These are phyloP conservation scores for Ectobius pallidus DNA, from an alignment of 2,888 invertebrate genomes.

Conservation along the genomic window DNA sequence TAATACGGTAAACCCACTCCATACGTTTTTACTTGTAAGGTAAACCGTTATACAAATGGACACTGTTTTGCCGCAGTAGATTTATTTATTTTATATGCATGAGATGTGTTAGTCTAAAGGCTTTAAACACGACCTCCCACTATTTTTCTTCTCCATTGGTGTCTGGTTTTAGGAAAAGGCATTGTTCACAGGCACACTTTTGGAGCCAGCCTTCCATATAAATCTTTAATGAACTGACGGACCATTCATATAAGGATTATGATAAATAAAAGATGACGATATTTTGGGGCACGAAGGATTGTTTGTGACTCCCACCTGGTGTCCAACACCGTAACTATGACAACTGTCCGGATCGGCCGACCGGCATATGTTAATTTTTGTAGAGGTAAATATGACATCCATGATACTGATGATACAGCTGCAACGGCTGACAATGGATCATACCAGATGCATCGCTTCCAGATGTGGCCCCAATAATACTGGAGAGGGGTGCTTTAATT, in stretches of 20 bases:
- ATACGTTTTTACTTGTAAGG: no score
- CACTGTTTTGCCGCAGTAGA: no score
- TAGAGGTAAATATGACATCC: slow-evolving; percentile 7
- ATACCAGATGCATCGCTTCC: neutral
- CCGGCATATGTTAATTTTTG: slow-evolving; percentile 8
- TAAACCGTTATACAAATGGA: no score
- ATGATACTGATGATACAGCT: neutral
- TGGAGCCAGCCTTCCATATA: neutral
- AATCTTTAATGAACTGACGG: slow-evolving; percentile 5
- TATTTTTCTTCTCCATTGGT: no score
- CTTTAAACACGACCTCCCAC: no score
- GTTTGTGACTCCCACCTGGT: slow-evolving; percentile 16
- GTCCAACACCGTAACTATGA: neutral
- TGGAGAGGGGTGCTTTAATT: neutral
- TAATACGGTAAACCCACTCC: no score
- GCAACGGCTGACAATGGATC: neutral
- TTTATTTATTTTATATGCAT: no score
- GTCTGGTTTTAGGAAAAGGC: no score
- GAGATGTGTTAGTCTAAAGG: no score
- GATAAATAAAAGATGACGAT: neutral
- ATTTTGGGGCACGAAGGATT: neutral
- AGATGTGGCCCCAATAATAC: neutral
- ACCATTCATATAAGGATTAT: neutral
- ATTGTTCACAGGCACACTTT: neutral
- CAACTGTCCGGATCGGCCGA: neutral